Conservation (phyloP, 1,140 invertebrate species). For the Trinorchestia longiramus region DNA sequence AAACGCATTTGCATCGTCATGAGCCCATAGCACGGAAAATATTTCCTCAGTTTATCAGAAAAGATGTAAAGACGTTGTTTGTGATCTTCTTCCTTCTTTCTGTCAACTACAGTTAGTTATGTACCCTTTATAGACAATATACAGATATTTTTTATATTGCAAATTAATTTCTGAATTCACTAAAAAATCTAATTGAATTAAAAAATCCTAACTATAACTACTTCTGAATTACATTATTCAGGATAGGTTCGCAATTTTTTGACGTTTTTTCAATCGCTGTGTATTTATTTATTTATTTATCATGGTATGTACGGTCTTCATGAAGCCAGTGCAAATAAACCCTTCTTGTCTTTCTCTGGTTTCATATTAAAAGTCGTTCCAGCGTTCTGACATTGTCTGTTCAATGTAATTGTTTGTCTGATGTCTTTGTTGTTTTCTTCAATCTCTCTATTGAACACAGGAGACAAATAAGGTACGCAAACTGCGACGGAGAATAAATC, state of each 20-base stretch:
- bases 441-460: conserved; percentile 9
- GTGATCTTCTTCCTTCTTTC: not conserved
- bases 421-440: conserved; percentile 11
- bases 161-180: not conserved
- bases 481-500: not conserved
- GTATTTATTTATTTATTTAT: not conserved
- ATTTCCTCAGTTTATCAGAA: not conserved
- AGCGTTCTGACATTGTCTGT: not conserved
- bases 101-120: not conserved
- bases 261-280: not conserved
- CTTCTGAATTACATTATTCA: not conserved
- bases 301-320: not conserved
- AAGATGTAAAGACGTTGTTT: not conserved
- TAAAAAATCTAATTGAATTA: not conserved
- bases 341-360: not conserved
- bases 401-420: not conserved
- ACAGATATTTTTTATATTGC: not conserved
- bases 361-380: not conserved
- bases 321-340: not conserved
- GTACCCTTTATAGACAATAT: not conserved
- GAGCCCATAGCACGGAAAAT: not conserved
- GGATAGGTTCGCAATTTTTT: not conserved
- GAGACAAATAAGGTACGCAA: conserved; percentile 39
- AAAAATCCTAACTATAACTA: not conserved
- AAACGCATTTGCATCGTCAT: not conserved